These are phyloP conservation scores for Andrena hattorfiana DNA, from an alignment of 2,888 invertebrate genomes.

Conservation along the genomic window DNA sequence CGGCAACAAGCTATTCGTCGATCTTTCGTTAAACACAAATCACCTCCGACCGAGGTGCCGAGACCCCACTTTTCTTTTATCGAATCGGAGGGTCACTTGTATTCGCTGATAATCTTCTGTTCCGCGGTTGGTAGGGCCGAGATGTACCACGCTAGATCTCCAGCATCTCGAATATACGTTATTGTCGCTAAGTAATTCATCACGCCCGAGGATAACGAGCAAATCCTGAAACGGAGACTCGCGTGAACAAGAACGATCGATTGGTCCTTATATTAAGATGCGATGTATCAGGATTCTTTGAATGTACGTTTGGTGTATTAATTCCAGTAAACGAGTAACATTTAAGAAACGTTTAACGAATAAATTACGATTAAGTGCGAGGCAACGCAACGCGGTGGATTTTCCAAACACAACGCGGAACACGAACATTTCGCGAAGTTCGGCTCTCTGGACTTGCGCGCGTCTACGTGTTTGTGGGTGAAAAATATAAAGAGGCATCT, in stretches of 20 bases:
- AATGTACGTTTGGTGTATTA: constrained; percentile 40
- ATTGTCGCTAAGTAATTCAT: constrained; percentile 9
- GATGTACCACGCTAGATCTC: not conserved
- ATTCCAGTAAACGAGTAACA: constrained; percentile 31
- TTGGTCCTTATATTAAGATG: not conserved
- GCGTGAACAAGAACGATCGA: not conserved
- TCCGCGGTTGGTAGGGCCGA: not conserved
- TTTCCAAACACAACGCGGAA: not conserved
- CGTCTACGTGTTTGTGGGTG: not conserved
- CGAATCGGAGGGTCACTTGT: not conserved
- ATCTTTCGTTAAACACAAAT: not conserved
- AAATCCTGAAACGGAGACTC: constrained; percentile 8
- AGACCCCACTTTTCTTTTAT: not conserved
- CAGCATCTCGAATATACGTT: not conserved
- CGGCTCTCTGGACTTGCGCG: not conserved
- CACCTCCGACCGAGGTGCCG: not conserved
- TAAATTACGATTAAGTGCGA: constrained; percentile 26
- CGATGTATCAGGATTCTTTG: constrained; percentile 9
- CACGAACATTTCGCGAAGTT: not conserved
- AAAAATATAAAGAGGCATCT: not conserved
- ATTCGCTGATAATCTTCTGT: not conserved
- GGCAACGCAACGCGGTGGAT: constrained; percentile 1
- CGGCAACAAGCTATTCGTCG: not conserved
- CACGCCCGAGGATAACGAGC: not conserved
- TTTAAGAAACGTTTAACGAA: constrained; percentile 37